phyloP scores from a whole-genome alignment of 2,888 invertebrate species.

The Sphaerophoria rueppellii region DNA sequence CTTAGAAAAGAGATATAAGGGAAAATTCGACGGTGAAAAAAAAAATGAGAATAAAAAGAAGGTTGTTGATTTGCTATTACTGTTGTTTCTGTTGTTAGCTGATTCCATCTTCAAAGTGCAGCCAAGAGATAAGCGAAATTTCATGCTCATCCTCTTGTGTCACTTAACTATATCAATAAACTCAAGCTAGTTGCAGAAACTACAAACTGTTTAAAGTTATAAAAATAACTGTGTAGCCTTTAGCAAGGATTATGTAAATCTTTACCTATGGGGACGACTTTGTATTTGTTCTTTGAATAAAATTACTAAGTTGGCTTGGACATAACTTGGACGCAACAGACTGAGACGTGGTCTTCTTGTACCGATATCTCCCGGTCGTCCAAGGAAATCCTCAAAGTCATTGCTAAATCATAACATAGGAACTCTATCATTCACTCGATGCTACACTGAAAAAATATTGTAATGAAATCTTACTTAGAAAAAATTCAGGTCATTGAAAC shows the following conservation, averaged over 20 bases:
- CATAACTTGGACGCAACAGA: constrained; percentile 11
- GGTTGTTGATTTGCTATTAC: background rate
- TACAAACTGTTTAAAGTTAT: no score
- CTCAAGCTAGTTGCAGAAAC: no score
- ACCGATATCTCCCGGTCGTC: constrained; percentile 15
- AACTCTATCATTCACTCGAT: background rate
- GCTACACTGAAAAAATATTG: background rate
- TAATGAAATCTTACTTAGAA: background rate
- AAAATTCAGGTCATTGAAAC: no score
- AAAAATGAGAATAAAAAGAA: background rate
- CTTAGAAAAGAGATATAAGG: background rate
- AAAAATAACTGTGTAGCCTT: background rate
- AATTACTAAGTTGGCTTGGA: background rate
- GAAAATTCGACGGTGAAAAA: background rate
- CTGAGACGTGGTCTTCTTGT: background rate
- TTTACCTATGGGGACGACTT: background rate
- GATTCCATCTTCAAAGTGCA: background rate
- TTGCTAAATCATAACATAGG: background rate
- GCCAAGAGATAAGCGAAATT: no score
- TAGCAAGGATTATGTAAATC: background rate
- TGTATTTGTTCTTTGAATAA: background rate
- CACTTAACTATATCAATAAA: background rate
- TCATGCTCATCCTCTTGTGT: background rate
- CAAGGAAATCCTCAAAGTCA: background rate
- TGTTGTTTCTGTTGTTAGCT: background rate